Evolutionary conservation across 1,140 invertebrate genomes (phyloP), one percentile per base, ranked within the genome.

Genomic region (Tyrophagus putrescentiae): DNA sequence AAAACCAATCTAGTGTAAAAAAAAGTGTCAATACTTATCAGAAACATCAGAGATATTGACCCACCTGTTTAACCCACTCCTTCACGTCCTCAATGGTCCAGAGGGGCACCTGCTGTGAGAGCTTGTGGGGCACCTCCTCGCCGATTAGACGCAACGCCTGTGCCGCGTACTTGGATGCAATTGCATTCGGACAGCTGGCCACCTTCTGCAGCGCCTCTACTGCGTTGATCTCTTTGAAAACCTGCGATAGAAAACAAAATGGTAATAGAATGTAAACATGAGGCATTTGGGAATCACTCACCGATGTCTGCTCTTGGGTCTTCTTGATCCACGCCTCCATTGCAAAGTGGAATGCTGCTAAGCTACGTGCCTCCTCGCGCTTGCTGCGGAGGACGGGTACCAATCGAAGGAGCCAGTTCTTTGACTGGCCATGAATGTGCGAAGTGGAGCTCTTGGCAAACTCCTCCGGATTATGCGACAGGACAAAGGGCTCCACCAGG

Each of bases 311-410:
- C 13, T 89, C 87, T 73, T 98, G 94, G 65, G 90, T 84, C 66
- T 93, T 85, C 69, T 98, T 98, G 34, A 98, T 98, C 11, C 87
- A 88, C 2, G 95, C 94, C 72, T 98, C 95, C 90, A 98, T 96
- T 68, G 92, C 96, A 71, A 99, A 98, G 71, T 98, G 95, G 72
- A 98, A 99, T 28, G 94, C 92, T 0, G 95, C 94, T 56, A 98
- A 72, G 69, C 94, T 95, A 64, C 92, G 79, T 0, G 95, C 93
- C 72, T 98, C 94, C 69, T 94, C 88, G 57, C 93, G 76, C 70
- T 96, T 90, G 18, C 92, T 96, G 66, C 84, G 89, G 3, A 98
- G 72, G n/a, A 98, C 87, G 0, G 93, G 92, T 1, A 98, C 88
- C 34, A 98, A 75, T 62, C 86, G 77, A 71, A 90, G 80, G 11